Evolutionary conservation across 1,140 invertebrate genomes (phyloP).

Genomic region (Cydia fagiglandana): DNA sequence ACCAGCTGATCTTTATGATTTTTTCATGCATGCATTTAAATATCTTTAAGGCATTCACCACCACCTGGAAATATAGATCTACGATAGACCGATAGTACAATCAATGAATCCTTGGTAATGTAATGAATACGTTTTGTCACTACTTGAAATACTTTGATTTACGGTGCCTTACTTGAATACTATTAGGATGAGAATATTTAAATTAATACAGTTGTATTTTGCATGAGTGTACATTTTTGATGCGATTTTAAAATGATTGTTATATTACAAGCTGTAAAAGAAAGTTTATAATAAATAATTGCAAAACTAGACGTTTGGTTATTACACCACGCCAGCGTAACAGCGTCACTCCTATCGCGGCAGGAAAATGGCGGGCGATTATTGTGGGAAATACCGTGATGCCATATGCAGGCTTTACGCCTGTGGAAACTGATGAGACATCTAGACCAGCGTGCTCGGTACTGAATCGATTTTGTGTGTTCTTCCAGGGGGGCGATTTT

Average conservation of each 20-base stretch:
- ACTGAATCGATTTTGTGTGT: neutral
- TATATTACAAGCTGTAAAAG: neutral
- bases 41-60: no score
- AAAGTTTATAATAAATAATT: neutral
- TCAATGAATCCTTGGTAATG: no score
- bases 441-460: neutral
- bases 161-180: neutral
- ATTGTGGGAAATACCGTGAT: constrained; percentile 20
- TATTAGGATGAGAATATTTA: neutral
- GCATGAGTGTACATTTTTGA: neutral
- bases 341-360: neutral
- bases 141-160: no score
- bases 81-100: no score
- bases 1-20: no score
- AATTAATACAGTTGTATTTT: neutral
- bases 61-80: no score
- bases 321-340: neutral
- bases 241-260: neutral
- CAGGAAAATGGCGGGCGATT: constrained; percentile 5
- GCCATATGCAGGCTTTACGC: constrained; percentile 1
- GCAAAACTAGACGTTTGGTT: neutral
- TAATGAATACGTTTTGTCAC: no score
- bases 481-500: no score
- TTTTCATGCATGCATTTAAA: no score
- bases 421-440: neutral